Base-by-base conservation (phyloP, 2,113 vertebrate genomes). In the Eublepharis macularius region DNA sequence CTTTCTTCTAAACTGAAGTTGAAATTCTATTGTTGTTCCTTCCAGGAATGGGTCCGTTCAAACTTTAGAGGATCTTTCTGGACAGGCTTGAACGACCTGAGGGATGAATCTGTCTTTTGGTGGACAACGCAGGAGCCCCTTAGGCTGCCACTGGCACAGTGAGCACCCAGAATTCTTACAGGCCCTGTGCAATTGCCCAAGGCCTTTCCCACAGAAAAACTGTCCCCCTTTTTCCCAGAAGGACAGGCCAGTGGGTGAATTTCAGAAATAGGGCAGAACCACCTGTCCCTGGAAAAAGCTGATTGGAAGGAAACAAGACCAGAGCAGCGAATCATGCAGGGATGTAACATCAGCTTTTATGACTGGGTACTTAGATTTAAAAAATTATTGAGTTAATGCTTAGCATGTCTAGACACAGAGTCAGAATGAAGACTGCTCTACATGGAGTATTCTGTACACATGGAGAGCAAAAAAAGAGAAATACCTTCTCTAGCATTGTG, bases 51-150 rank as follows among this genome's bases (percentile, higher is more conserved):
- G 72, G 13, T 90, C 24, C 76, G 43, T 11, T 70, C 78, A 17
- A 45, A 82, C 14, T 90, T 87, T 63, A 4, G 12, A 10, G 89
- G 82, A 24, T 34, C 74, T 29, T 81, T 76, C 57, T 90, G 89
- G 89, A 90, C 86, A 16, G 89, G 89, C 57, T 65, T 90, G 54
- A 90, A 87, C 68, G 89, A 90, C 14, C 82, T 17, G 66, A 21
- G 43, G 29, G 72, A 78, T 12, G 89, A 90, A 39, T 90, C 89
- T 0, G 66, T 90, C 57, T 90, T 87, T 39, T 73, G 26, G 12
- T 90, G 89, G 89, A 87, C 82, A 2, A 82, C 78, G 2, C 54
- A 36, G 17, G 82, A 90, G 26, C 74, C 85, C 13, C 47, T 87
- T 32, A 75, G 3, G 39, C 2, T 41, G n/a, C 73, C 74, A 47